Conservation (phyloP, 2,888 invertebrate species). For the Pandemis corylana region DNA sequence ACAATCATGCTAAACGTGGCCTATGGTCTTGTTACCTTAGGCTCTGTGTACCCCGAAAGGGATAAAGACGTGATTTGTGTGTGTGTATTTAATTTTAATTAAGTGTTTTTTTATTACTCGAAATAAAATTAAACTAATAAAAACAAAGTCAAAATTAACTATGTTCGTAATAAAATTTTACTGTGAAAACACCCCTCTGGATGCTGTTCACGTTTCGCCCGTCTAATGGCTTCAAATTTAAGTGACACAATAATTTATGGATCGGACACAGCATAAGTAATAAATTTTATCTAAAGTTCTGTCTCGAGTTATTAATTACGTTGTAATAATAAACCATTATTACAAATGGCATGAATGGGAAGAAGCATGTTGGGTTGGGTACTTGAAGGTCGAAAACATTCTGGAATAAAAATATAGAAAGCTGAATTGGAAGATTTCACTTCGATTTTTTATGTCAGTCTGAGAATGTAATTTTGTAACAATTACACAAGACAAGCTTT, state of each 20-base stretch:
- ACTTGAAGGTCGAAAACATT: background rate
- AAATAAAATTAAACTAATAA: too few relatives aligned
- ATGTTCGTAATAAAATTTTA: background rate
- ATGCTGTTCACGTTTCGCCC: constrained; percentile 4
- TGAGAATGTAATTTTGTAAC: background rate
- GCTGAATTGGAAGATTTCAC: background rate
- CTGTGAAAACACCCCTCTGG: background rate
- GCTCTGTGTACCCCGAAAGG: too few relatives aligned
- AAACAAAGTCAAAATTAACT: too few relatives aligned
- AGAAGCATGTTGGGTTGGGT: background rate
- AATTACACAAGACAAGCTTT: too few relatives aligned
- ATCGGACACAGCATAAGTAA: constrained; percentile 46
- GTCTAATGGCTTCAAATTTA: constrained; percentile 42
- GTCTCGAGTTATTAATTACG: constrained; percentile 41
- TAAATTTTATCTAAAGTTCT: constrained; percentile 48
- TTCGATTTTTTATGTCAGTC: too few relatives aligned
- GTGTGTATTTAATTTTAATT: too few relatives aligned
- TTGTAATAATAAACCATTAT: constrained; percentile 41
- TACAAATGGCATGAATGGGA: constrained; percentile 16
- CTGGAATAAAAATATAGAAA: background rate
- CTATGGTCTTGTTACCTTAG: too few relatives aligned
- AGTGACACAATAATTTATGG: constrained; percentile 50
- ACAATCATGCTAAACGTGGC: too few relatives aligned
- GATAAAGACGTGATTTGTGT: too few relatives aligned
- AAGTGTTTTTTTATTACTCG: too few relatives aligned